Conservation (phyloP, 37 sponge, comb jelly and placozoan species). For the Ephydatia muelleri region DNA sequence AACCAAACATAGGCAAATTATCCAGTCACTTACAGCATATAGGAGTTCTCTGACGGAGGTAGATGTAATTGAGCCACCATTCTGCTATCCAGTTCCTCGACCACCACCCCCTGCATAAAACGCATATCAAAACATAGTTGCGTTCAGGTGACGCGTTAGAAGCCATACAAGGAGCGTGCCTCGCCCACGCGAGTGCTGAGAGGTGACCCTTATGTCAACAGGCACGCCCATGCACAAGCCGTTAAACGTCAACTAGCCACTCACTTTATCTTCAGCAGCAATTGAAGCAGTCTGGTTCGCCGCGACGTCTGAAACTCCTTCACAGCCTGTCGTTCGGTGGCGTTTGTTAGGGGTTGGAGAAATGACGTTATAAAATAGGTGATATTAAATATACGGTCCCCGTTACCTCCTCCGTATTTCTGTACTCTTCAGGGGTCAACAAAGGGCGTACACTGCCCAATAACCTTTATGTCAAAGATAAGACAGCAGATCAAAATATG, state of each 20-base stretch:
- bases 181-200: background rate
- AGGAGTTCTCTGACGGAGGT: slow-evolving; percentile 59
- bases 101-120: slow-evolving; percentile 26
- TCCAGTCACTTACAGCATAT: slow-evolving; percentile 65
- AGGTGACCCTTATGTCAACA: slow-evolving; percentile 5
- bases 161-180: background rate
- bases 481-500: background rate
- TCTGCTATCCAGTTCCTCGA: slow-evolving; percentile 69
- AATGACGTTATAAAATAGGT: background rate
- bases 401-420: slow-evolving; percentile 44
- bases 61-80: slow-evolving; percentile 78
- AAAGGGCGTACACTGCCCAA: slow-evolving; percentile 67
- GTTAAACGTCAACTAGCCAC: background rate
- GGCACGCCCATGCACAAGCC: background rate
- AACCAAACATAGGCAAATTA: background rate
- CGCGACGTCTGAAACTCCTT: slow-evolving; percentile 39
- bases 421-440: slow-evolving; percentile 60
- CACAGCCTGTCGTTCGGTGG: slow-evolving; percentile 37
- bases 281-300: slow-evolving; percentile 40
- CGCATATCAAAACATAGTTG: background rate
- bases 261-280: slow-evolving; percentile 47
- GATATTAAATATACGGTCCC: background rate
- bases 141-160: background rate
- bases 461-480: slow-evolving; percentile 43
- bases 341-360: background rate